These are phyloP conservation scores for Kuschelorhynchus macadamiae DNA, from an alignment of 2,888 invertebrate species.

Conservation along the genomic window DNA sequence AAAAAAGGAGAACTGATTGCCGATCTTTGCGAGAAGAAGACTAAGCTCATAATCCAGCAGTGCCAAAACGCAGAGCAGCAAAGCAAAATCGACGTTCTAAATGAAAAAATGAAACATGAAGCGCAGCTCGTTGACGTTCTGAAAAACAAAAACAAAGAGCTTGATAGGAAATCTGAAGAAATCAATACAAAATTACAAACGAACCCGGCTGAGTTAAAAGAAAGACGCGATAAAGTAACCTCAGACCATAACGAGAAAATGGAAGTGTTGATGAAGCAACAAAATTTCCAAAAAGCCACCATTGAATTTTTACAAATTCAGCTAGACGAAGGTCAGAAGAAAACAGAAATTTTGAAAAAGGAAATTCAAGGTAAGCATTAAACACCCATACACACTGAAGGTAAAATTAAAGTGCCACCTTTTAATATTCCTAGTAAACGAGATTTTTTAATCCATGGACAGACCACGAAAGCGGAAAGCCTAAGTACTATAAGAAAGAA, in stretches of 20 bases:
- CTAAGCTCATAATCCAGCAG: background rate
- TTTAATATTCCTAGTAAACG: too few relatives aligned
- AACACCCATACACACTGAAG: background rate
- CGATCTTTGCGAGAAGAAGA: conserved; percentile 8
- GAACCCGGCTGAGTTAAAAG: background rate
- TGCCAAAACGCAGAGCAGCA: conserved; percentile 1
- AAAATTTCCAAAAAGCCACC: conserved; percentile 6
- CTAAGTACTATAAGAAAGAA: too few relatives aligned
- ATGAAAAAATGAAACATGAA: background rate
- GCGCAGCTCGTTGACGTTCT: background rate
- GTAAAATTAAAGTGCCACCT: too few relatives aligned
- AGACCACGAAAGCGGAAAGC: too few relatives aligned
- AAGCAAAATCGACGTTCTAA: conserved; percentile 1
- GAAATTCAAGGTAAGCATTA: conserved; percentile 18
- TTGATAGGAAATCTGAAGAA: background rate
- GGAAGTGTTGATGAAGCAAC: background rate
- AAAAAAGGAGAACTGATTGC: conserved; percentile 1
- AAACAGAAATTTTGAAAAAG: background rate
- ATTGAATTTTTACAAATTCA: conserved; percentile 8
- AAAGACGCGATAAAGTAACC: background rate
- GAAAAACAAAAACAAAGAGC: conserved; percentile 7
- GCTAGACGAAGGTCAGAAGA: background rate
- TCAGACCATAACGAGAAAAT: conserved; percentile 1
- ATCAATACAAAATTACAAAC: background rate
- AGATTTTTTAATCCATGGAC: too few relatives aligned